Conservation (phyloP, 2,888 invertebrate species). For the Griposia aprilina region DNA sequence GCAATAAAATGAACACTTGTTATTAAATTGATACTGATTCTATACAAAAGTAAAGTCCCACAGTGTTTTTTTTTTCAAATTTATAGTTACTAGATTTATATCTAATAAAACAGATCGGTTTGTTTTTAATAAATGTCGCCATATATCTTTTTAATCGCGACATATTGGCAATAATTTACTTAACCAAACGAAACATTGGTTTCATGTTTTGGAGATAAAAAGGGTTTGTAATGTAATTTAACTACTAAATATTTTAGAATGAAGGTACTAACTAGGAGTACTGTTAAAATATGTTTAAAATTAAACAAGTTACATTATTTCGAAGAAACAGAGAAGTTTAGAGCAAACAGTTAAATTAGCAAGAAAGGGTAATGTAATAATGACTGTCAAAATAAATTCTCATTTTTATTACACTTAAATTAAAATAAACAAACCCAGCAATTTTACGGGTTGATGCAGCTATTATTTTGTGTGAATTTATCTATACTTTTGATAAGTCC, state of each 20-base stretch:
- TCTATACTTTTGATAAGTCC: constrained; percentile 73
- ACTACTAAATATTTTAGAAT: neutral
- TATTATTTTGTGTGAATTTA: constrained; percentile 70
- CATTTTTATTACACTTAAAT: constrained; percentile 37
- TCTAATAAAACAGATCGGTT: constrained; percentile 28
- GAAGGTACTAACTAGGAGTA: too few relatives aligned
- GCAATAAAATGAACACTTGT: neutral
- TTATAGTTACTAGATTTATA: constrained; percentile 20
- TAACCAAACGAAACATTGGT: constrained; percentile 28
- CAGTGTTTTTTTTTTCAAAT: constrained; percentile 1
- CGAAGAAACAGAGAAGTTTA: constrained; percentile 8
- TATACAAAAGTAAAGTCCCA: constrained; percentile 2
- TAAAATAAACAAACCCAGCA: constrained; percentile 52
- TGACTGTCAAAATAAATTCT: constrained; percentile 36
- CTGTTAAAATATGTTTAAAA: neutral
- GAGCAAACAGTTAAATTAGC: constrained; percentile 15
- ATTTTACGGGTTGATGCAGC: constrained; percentile 63
- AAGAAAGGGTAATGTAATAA: constrained; percentile 5
- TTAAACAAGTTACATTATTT: neutral
- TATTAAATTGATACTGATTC: neutral
- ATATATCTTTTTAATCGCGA: constrained; percentile 42
- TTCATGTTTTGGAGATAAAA: constrained; percentile 18
- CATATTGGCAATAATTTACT: constrained; percentile 38
- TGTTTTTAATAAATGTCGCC: constrained; percentile 34
- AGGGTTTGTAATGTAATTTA: neutral